A percentile compares a stretch with the other conserved stretches of the same genome.
phyloP scores from a whole-genome alignment of 2,113 vertebrate species.

The Psettodes erumei region DNA sequence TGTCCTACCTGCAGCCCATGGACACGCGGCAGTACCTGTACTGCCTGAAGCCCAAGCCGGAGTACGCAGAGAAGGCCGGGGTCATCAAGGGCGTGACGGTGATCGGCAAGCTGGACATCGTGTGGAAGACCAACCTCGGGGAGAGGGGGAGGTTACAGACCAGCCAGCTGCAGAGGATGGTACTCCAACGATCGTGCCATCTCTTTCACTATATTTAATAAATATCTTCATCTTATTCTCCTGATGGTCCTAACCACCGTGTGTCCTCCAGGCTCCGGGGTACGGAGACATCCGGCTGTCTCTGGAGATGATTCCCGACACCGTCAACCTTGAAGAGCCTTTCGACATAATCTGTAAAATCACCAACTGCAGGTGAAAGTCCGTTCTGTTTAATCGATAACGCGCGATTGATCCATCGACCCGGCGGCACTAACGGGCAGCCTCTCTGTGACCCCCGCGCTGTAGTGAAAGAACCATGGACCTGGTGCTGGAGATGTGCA shows the following conservation, averaged over 20 bases:
- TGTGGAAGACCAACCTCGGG: conserved; percentile 98
- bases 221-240: too few relatives aligned
- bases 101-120: conserved; percentile 98
- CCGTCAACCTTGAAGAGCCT: conserved; percentile 95
- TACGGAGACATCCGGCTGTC: conserved; percentile 96
- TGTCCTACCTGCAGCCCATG: conserved; percentile 96
- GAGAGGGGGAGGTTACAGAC: conserved; percentile 96
- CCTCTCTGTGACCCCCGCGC: not conserved
- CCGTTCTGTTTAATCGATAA: not conserved
- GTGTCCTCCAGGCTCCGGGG: conserved; percentile 89
- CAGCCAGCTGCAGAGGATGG: conserved; percentile 98
- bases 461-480: conserved; percentile 98
- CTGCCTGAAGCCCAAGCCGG: conserved; percentile 96
- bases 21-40: conserved; percentile 98
- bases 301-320: conserved; percentile 96
- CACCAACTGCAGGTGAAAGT: conserved; percentile 96
- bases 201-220: too few relatives aligned
- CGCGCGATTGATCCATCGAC: not conserved
- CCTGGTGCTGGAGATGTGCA: conserved; percentile 96
- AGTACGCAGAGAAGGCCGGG: conserved; percentile 97
- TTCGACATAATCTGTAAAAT: conserved; percentile 98
- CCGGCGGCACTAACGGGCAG: not conserved
- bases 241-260: not conserved
- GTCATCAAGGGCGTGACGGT: conserved; percentile 98
- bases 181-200: too few relatives aligned